phyloP scores from a whole-genome alignment of 2,888 invertebrate genomes.

The Cheilosia grossa region DNA sequence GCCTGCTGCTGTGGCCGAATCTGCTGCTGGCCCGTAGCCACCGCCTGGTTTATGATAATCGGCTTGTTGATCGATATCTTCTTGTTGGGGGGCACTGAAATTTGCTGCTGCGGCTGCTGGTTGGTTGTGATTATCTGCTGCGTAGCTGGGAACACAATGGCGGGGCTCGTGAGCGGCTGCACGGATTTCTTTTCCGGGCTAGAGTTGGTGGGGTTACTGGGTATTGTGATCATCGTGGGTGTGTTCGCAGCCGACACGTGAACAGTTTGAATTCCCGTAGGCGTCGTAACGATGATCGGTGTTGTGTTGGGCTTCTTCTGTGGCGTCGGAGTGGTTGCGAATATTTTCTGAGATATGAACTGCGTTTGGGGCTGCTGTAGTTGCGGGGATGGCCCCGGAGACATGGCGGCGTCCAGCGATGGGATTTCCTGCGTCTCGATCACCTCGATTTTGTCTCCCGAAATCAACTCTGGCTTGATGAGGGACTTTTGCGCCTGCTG shows the following conservation, averaged over 20 bases:
- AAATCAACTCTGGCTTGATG: conserved; percentile 51
- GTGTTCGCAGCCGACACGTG: conserved; percentile 80
- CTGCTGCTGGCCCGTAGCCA: conserved; percentile 68
- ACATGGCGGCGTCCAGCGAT: conserved; percentile 32
- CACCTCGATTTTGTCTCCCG: conserved; percentile 65
- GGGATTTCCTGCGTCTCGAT: conserved; percentile 60
- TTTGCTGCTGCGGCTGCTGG: conserved; percentile 58
- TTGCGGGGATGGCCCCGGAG: conserved; percentile 32
- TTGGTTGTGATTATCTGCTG: conserved; percentile 67
- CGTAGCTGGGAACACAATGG: conserved; percentile 51
- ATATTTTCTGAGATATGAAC: conserved; percentile 56
- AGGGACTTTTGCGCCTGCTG: conserved; percentile 51
- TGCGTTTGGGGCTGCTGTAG: conserved; percentile 54
- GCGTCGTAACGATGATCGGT: conserved; percentile 81
- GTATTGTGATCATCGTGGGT: conserved; percentile 64
- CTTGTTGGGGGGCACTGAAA: conserved; percentile 53
- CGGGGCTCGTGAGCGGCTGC: conserved; percentile 60
- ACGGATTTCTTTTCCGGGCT: conserved; percentile 55
- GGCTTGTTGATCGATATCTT: conserved; percentile 78
- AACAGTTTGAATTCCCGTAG: conserved; percentile 81
- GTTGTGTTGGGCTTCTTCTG: conserved; percentile 77
- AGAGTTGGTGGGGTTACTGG: conserved; percentile 41
- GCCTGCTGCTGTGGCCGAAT: conserved; percentile 72
- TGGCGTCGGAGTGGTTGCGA: conserved; percentile 20
- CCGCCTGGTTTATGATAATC: conserved; percentile 78